These are phyloP conservation scores for Heliconius hortense DNA, from an alignment of 2,888 invertebrate genomes.

Conservation along the genomic window DNA sequence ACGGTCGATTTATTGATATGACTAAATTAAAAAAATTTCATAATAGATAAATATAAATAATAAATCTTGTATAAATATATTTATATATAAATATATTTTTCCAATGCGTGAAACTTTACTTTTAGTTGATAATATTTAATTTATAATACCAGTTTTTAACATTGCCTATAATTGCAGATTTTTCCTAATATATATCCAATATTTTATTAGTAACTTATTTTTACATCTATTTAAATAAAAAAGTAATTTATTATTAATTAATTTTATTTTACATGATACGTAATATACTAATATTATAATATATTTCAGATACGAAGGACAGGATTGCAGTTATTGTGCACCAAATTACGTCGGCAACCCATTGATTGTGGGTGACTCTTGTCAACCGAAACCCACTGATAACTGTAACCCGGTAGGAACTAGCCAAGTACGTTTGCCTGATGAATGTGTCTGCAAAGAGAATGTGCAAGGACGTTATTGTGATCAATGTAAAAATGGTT, in stretches of 20 bases:
- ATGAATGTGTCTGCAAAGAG: slow-evolving; percentile 72
- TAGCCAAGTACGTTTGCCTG: slow-evolving; percentile 56
- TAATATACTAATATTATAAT: not conserved
- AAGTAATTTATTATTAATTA: not conserved
- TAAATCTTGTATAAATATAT: too few relatives aligned
- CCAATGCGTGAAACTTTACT: too few relatives aligned
- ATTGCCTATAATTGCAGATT: too few relatives aligned
- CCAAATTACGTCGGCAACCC: slow-evolving; percentile 92
- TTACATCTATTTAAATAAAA: not conserved
- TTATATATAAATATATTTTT: too few relatives aligned
- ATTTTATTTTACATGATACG: not conserved
- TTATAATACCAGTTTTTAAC: too few relatives aligned
- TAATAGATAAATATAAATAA: too few relatives aligned
- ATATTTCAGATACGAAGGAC: slow-evolving; percentile 81
- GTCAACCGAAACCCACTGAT: slow-evolving; percentile 74
- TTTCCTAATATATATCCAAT: not conserved
- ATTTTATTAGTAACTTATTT: not conserved
- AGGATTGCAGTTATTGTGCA: slow-evolving; percentile 90
- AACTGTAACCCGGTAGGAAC: slow-evolving; percentile 91
- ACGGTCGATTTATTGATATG: too few relatives aligned
- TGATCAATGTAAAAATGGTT: slow-evolving; percentile 91
- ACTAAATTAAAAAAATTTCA: too few relatives aligned
- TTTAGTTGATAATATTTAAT: too few relatives aligned
- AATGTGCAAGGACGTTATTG: slow-evolving; percentile 91
- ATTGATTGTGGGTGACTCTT: slow-evolving; percentile 87